phyloP scores from a whole-genome alignment of 2,797 vertebrate species.

The Bovichtus diacanthus region DNA sequence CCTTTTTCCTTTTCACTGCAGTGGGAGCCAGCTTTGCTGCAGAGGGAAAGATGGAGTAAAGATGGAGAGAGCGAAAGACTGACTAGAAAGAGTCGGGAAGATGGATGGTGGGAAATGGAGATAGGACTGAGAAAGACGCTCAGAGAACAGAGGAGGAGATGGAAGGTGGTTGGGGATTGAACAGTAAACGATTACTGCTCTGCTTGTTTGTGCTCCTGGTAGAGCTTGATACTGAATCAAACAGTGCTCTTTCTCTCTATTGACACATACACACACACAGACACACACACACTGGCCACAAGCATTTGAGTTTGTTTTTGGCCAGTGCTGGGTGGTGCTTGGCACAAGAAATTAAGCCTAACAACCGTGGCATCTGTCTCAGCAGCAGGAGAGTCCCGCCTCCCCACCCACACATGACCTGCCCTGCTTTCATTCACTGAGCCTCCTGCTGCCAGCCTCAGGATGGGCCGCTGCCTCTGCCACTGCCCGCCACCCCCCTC shows the following conservation, averaged over 20 bases:
- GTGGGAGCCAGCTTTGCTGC: conserved; percentile 73
- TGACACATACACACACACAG: conserved; percentile 51
- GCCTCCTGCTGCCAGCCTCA: conserved; percentile 79
- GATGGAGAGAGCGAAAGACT: conserved; percentile 50
- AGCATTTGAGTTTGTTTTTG: conserved; percentile 81
- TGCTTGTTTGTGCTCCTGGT: conserved; percentile 72
- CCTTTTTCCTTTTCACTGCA: conserved; percentile 72
- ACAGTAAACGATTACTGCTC: conserved; percentile 70
- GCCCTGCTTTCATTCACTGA: conserved; percentile 80
- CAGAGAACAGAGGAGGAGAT: conserved; percentile 57
- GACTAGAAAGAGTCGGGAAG: conserved; percentile 64
- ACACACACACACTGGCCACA: conserved; percentile 67
- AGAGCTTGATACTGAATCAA: conserved; percentile 76
- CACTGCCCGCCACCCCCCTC: conserved; percentile 63
- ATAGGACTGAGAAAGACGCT: conserved; percentile 60
- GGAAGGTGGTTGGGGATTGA: conserved; percentile 62
- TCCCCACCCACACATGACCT: conserved; percentile 85
- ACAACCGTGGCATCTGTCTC: conserved; percentile 87
- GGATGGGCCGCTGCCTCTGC: conserved; percentile 73
- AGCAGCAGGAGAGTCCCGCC: conserved; percentile 86
- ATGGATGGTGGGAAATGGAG: conserved; percentile 69
- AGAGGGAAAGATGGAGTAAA: conserved; percentile 70
- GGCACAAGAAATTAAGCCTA: conserved; percentile 84
- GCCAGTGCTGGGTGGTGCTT: conserved; percentile 79
- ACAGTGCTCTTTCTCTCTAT: conserved; percentile 73